These are phyloP conservation scores for Limosa lapponica DNA, from an alignment of 2,797 vertebrate species.

Conservation along the genomic window DNA sequence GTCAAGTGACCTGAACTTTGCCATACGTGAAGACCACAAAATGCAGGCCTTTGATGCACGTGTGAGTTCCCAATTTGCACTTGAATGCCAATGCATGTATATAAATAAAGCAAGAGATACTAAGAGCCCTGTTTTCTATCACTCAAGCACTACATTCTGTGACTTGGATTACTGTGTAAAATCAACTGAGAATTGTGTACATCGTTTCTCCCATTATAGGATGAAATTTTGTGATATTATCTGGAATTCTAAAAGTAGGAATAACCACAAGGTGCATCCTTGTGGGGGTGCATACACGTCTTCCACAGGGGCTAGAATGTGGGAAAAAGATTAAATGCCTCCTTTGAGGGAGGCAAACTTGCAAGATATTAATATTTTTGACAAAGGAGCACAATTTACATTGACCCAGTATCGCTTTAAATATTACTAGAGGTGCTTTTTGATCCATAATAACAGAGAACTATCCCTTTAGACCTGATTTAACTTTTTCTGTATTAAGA, in stretches of 20 bases:
- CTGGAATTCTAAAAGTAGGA: background rate
- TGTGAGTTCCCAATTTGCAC: background rate
- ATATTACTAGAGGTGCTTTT: background rate
- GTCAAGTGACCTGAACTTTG: background rate
- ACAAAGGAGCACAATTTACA: background rate
- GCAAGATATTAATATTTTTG: background rate
- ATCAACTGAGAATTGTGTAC: background rate
- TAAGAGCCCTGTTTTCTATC: background rate
- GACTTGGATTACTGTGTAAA: background rate
- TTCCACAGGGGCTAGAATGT: background rate
- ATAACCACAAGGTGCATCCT: background rate
- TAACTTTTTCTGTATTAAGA: background rate
- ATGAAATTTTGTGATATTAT: background rate
- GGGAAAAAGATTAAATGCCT: background rate
- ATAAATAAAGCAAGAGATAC: background rate
- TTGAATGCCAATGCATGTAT: background rate
- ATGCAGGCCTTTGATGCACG: background rate
- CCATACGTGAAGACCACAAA: fast-evolving
- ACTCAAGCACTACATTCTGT: background rate
- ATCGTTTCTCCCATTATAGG: background rate
- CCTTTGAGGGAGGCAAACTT: background rate
- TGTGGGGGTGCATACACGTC: fast-evolving
- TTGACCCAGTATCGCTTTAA: background rate
- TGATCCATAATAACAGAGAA: background rate
- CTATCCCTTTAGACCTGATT: background rate